Evolutionary conservation across 2,113 vertebrate genomes (phyloP).

Genomic region (Micromys minutus): DNA sequence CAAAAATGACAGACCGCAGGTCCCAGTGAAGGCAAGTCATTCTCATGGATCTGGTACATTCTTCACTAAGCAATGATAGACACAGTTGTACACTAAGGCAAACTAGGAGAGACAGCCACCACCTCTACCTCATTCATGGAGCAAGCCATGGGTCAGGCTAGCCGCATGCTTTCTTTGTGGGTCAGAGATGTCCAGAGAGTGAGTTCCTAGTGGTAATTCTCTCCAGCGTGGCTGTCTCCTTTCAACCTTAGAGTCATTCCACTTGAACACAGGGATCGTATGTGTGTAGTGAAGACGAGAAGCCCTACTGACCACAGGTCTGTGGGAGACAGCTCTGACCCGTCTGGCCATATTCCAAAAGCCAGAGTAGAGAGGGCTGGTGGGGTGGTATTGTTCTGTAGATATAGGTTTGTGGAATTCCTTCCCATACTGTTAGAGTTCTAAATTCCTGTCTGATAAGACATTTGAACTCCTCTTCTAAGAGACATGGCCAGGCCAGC

Average conservation of each 20-base stretch:
- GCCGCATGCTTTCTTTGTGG: background rate
- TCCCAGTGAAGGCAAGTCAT: background rate
- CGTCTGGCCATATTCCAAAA: background rate
- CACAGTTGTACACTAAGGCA: background rate
- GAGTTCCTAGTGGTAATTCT: conserved; percentile 19
- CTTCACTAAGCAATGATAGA: background rate
- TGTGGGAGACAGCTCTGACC: background rate
- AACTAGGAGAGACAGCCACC: background rate
- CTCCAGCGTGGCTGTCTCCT: background rate
- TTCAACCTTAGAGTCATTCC: background rate
- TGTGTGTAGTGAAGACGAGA: background rate
- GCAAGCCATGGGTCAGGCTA: background rate
- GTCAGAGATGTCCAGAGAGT: conserved; percentile 48
- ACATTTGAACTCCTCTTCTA: background rate
- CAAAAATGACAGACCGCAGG: too few species aligned
- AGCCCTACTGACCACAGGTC: background rate
- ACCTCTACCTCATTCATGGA: background rate
- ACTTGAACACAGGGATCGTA: background rate
- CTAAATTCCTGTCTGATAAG: background rate
- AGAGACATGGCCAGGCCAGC: background rate
- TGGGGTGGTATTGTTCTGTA: background rate
- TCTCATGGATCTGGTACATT: background rate
- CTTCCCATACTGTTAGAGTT: background rate
- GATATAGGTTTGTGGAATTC: background rate
- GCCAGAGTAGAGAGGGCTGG: background rate